These are phyloP conservation scores for Alviniconcha strummeri DNA, from an alignment of 2,888 invertebrate genomes.

Conservation along the genomic window DNA sequence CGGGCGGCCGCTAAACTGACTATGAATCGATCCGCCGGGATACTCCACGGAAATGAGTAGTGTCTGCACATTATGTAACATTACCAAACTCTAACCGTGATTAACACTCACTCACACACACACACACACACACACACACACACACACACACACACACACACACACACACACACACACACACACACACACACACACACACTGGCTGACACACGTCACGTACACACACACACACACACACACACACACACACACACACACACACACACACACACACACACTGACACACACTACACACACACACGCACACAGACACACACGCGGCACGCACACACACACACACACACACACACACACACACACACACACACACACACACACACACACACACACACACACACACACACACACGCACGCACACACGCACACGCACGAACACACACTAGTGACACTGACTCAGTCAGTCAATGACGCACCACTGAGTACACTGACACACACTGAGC, in stretches of 20 bases:
- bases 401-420: not conserved
- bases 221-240: not conserved
- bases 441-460: not conserved
- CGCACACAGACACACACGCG: not conserved
- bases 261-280: not conserved
- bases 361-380: no score
- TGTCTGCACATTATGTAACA: not conserved
- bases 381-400: not conserved
- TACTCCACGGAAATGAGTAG: no score
- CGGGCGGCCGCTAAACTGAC: not conserved
- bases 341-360: no score
- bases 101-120: not conserved
- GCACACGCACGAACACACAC: not conserved
- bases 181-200: not conserved
- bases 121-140: not conserved
- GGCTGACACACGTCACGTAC: not conserved
- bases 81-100: no score
- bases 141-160: constrained; percentile 20
- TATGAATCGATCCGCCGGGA: not conserved
- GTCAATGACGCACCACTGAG: not conserved
- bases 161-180: constrained; percentile 1
- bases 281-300: not conserved
- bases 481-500: not conserved
- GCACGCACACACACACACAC: no score
- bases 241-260: no score